Base-by-base conservation (phyloP, 2,797 vertebrate genomes). In the Toxotes lorentzi region DNA sequence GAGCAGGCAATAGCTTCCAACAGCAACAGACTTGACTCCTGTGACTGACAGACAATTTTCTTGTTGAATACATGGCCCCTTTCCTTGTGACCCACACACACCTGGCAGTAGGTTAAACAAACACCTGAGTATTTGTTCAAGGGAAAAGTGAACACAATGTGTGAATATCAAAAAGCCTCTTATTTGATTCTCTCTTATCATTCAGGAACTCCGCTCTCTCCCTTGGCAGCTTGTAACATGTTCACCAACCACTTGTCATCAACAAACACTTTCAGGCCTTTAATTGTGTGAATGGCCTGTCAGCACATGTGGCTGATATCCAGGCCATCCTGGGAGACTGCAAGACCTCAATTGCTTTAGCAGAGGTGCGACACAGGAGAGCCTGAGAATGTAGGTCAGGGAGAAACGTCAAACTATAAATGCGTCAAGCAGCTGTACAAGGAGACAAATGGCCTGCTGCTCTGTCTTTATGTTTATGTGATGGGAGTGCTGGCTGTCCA, bases 321-420 rank as follows among this genome's bases (percentile, higher is more conserved):
- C 76, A 79, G 65, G 72, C 78, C 70, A 74, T 34, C n/a, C 38
- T 13, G n/a, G 13, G 64, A 79, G 73, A 81, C 32, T 59, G 23
- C 12, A 5, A 62, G 63, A 69, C 19, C 4, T 7, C 19, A 8
- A 65, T 61, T 72, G 73, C 70, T 77, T 79, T 58, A 58, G 38
- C 58, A 71, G 50, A 78, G 66, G 71, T 61, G 53, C 24, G 45
- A 60, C 76, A 63, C 45, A 27, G n/a, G 57, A 72, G 71, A 56
- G 61, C 38, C 61, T 73, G 50, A 76, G 70, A 89, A 92, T 84
- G 70, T 92, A 84, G 82, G 88, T 87, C 86, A 86, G 76, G 57
- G 60, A 70, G 32, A 86, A 83, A 82, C 56, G 19, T 41, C 47
- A 27, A 54, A 21, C 75, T 30, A 34, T 35, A 69, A 69, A 73